A percentile compares a stretch with the other conserved stretches of the same genome.
Conservation (phyloP, 37 sponge, comb jelly and placozoan species). For the Halisarca cf. caerulea region DNA sequence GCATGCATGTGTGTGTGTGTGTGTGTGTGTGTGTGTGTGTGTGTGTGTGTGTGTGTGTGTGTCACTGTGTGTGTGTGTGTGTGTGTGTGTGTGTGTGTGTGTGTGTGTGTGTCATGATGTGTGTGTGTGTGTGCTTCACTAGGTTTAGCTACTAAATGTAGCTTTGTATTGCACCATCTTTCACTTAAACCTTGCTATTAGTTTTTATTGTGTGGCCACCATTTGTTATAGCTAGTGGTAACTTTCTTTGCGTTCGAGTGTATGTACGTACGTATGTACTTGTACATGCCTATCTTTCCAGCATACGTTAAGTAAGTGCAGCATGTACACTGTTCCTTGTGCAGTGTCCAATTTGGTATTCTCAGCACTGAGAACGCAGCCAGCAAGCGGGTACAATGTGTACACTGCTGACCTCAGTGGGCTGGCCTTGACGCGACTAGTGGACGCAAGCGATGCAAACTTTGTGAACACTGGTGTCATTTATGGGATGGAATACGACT, state of each 20-base stretch:
- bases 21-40: constrained; percentile 1
- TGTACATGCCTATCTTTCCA: neutral
- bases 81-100: neutral
- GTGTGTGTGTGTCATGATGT: neutral
- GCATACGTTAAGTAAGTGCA: too few species aligned
- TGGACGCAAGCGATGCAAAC: neutral
- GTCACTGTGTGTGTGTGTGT: neutral
- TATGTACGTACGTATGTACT: neutral
- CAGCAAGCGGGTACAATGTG: neutral
- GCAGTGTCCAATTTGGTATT: constrained; percentile 37
- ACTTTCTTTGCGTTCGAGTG: neutral
- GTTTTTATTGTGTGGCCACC: too few species aligned
- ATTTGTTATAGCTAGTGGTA: too few species aligned
- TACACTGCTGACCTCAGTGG: constrained; percentile 20
- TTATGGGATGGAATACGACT: constrained; percentile 61
- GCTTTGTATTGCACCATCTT: too few species aligned
- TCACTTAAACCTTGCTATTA: too few species aligned
- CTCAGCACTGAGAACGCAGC: neutral
- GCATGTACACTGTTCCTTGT: neutral
- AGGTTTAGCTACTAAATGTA: too few species aligned
- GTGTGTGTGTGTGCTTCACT: constrained; percentile 4
- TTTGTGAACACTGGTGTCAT: constrained; percentile 34
- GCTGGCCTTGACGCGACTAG: neutral
- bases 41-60: neutral
- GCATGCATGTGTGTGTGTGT: neutral